Percentiles rank a stretch among this genome's conserved stretches.
These are phyloP conservation scores for Mycetomoellerius zeteki DNA, from an alignment of 1,140 invertebrate genomes.

Conservation along the genomic window DNA sequence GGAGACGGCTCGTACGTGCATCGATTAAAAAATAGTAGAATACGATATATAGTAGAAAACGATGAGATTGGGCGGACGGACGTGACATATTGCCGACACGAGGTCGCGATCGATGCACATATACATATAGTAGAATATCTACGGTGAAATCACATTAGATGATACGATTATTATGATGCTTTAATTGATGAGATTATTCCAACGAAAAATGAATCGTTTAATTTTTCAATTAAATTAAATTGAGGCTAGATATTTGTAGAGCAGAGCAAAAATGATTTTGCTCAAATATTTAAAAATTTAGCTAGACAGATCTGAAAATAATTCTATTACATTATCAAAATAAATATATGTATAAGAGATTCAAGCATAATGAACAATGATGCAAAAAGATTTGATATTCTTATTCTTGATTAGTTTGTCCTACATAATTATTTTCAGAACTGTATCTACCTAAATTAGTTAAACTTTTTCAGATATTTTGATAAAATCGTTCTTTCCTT, in stretches of 20 bases:
- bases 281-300: too few relatives aligned
- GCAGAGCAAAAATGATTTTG: neutral
- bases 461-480: too few relatives aligned
- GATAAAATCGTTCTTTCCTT: too few relatives aligned
- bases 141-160: neutral
- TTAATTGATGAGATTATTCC: conserved; percentile 5
- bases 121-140: neutral
- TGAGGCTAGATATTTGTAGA: neutral
- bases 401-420: too few relatives aligned
- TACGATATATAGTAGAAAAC: too few relatives aligned
- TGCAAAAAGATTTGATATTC: too few relatives aligned
- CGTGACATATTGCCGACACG: conserved; percentile 14
- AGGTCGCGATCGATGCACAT: neutral
- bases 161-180: neutral
- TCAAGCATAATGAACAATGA: too few relatives aligned
- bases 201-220: neutral
- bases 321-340: too few relatives aligned
- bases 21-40: conserved; percentile 61
- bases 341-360: too few relatives aligned
- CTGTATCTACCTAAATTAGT: too few relatives aligned
- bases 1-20: conserved; percentile 38
- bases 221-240: neutral
- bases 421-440: too few relatives aligned
- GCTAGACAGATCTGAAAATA: too few relatives aligned
- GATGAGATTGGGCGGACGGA: conserved; percentile 22